Evolutionary conservation across 2,888 invertebrate species (phyloP).

Genomic region (Noctua fimbriata): DNA sequence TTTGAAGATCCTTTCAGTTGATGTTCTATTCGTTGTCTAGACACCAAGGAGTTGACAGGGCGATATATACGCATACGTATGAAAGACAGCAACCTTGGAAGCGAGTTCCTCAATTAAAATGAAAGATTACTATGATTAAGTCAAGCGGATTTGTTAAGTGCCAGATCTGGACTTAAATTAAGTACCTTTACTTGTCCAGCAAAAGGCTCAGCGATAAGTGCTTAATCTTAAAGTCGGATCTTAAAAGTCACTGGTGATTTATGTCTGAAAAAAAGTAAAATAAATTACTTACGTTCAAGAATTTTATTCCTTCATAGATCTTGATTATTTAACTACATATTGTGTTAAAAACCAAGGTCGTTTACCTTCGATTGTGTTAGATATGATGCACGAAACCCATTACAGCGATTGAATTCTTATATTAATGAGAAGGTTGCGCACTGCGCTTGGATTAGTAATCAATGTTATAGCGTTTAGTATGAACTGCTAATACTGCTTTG

Average conservation of each 20-base stretch:
- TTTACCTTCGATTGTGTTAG: slow-evolving; percentile 58
- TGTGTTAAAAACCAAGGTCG: slow-evolving; percentile 63
- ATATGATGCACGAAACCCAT: slow-evolving; percentile 61
- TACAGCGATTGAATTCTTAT: slow-evolving; percentile 58
- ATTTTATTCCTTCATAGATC: slow-evolving; percentile 41
- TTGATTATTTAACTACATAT: slow-evolving; percentile 54
- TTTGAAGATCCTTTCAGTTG: not conserved
- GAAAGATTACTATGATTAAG: slow-evolving; percentile 21
- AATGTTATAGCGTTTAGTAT: slow-evolving; percentile 24
- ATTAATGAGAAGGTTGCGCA: slow-evolving; percentile 43
- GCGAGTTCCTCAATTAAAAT: slow-evolving; percentile 23
- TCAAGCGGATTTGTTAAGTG: slow-evolving; percentile 35
- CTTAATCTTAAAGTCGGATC: slow-evolving; percentile 46
- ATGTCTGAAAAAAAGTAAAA: slow-evolving; percentile 15
- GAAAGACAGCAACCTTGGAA: not conserved
- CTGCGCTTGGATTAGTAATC: slow-evolving; percentile 31
- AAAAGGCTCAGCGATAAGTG: slow-evolving; percentile 25
- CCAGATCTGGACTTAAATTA: slow-evolving; percentile 34
- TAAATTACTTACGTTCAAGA: slow-evolving; percentile 3
- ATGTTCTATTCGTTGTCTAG: slow-evolving; percentile 5
- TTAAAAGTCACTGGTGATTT: slow-evolving; percentile 30
- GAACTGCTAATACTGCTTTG: slow-evolving; percentile 13
- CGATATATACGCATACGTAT: not conserved
- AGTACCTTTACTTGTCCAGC: slow-evolving; percentile 29
- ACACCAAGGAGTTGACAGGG: slow-evolving; percentile 1